Percentiles rank a stretch among this genome's conserved stretches.
phyloP scores from a whole-genome alignment of 1,140 invertebrate genomes.

The Latrodectus geometricus region DNA sequence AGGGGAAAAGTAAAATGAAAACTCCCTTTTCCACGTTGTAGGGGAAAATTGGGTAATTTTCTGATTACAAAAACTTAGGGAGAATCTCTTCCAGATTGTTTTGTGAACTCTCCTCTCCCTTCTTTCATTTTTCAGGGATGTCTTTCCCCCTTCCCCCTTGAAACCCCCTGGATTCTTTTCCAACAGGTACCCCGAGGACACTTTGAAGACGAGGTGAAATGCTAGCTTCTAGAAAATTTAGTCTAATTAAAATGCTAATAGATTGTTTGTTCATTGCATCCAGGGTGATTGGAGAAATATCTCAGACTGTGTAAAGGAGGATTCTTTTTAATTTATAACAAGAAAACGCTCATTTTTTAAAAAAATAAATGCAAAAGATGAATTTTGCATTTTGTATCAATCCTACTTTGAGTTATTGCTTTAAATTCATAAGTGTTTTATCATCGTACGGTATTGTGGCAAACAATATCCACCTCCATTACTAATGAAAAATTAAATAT shows the following conservation, averaged over 20 bases:
- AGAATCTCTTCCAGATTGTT: background rate
- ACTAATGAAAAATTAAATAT: too few relatives aligned
- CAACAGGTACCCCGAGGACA: constrained; percentile 1
- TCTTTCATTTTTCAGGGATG: background rate
- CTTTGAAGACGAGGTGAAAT: too few relatives aligned
- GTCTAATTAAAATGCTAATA: constrained; percentile 31
- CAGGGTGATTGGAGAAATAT: background rate
- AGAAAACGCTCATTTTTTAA: too few relatives aligned
- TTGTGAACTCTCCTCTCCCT: background rate
- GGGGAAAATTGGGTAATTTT: constrained; percentile 20
- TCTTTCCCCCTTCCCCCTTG: background rate
- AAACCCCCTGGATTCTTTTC: background rate
- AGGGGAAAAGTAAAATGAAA: background rate
- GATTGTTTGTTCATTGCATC: background rate
- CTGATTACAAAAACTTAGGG: constrained; percentile 18
- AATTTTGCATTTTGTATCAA: too few relatives aligned
- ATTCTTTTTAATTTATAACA: too few relatives aligned
- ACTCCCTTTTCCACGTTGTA: background rate
- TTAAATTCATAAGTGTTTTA: too few relatives aligned
- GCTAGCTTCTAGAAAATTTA: background rate
- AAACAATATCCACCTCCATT: too few relatives aligned
- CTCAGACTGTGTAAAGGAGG: too few relatives aligned
- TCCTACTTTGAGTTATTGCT: too few relatives aligned
- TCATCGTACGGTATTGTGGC: too few relatives aligned
- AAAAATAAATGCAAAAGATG: too few relatives aligned